Evolutionary conservation across 2,888 invertebrate genomes (phyloP), one percentile per base, ranked within the genome.

Genomic region (Spatulosminthurus flaviceps): DNA sequence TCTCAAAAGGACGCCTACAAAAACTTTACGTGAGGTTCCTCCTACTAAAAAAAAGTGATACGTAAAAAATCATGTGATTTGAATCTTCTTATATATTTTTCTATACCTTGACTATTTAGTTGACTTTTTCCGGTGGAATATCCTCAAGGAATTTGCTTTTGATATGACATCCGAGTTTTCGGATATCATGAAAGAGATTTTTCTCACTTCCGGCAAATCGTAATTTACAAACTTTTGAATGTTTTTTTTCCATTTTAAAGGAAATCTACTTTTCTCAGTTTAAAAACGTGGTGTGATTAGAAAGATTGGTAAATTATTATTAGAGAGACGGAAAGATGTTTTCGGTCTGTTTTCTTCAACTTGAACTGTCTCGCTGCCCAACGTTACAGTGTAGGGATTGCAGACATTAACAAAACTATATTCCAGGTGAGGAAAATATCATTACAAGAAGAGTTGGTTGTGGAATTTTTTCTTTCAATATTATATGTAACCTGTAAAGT

Each of bases 121-220:
- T 51, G 42, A 79, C 51, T 82, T 77, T 29, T 80, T 82, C 29
- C 82, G 80, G 60, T 82, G 82, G 82, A 43, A 72, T 11, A 69
- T 82, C 13, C 64, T 82, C 61, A 82, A 82, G 24, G 22, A 29
- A 16, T 82, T 80, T 67, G 80, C 76, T 0, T 81, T 82, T 66
- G 82, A 82, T 24, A 26, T 82, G 60, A 80, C 71, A n/a, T 22
- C 74, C 34, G 79, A 81, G 13, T n/a, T 82, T 22, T 69, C 75
- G 19, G 24, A 73, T 7, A 74, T 74, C 9, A 78, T 82, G 80
- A 22, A 72, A 0, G 0, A 24, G 7, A 78, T 82, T 28, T 81
- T 77, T 28, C 67, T 77, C 0, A 42, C 76, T 19, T 13, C 42
- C 11, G 80, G 80, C 7, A 61, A 73, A 28, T 67, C 64, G 7